These are phyloP conservation scores for Albula goreensis DNA, from an alignment of 2,113 vertebrate genomes.

Conservation along the genomic window DNA sequence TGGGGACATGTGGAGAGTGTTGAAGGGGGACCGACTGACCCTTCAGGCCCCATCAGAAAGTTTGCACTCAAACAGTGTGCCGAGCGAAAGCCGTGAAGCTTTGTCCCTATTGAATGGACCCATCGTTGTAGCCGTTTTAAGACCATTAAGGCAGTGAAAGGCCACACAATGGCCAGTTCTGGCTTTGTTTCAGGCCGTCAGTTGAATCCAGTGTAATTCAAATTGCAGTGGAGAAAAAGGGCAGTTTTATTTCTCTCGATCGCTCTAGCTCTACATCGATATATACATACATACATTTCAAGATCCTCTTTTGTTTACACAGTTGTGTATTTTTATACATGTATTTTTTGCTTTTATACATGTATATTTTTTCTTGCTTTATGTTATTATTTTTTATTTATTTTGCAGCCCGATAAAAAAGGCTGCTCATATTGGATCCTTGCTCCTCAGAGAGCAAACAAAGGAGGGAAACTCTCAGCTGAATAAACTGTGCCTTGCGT, in stretches of 20 bases:
- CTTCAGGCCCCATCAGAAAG: constrained; percentile 71
- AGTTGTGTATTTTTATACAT: too few relatives aligned
- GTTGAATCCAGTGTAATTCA: constrained; percentile 82
- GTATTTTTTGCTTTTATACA: too few relatives aligned
- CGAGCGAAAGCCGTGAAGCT: constrained; percentile 68
- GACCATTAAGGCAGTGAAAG: constrained; percentile 83
- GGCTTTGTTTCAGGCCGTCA: constrained; percentile 80
- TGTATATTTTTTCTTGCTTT: not conserved
- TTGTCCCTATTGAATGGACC: constrained; percentile 76
- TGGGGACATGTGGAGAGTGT: constrained; percentile 28
- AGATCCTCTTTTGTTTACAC: too few relatives aligned
- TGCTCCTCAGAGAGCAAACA: constrained; percentile 60
- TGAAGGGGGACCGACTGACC: constrained; percentile 66
- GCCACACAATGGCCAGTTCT: constrained; percentile 70
- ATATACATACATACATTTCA: not conserved
- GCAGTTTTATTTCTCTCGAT: constrained; percentile 70
- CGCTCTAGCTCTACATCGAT: not conserved
- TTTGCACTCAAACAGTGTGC: constrained; percentile 75
- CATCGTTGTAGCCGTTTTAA: constrained; percentile 85
- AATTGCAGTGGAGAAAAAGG: constrained; percentile 78
- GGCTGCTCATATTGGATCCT: constrained; percentile 28
- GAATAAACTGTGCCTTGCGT: constrained; percentile 75
- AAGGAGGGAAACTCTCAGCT: constrained; percentile 69
- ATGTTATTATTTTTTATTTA: constrained; percentile 48
- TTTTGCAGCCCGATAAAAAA: constrained; percentile 66